Evolutionary conservation across 2,113 vertebrate species (phyloP), one percentile per base, ranked within the genome.

Genomic region (Podiceps cristatus): DNA sequence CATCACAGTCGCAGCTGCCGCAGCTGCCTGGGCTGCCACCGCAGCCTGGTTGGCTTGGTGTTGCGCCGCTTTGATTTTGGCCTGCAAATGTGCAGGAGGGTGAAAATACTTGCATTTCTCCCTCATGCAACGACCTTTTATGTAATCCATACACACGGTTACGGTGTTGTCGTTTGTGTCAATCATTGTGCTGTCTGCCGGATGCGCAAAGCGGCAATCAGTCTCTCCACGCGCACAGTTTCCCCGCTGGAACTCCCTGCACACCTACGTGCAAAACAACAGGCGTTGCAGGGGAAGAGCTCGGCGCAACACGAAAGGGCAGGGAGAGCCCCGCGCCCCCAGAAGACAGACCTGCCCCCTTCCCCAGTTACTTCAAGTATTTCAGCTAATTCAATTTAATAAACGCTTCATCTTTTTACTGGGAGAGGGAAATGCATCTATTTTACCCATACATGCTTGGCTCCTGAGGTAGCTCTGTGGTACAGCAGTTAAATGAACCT

Each of bases 51-150:
- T 99, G 98, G 98, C 99, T 99, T 99, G 99, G 98, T 99, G 99
- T 98, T 99, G 99, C 92, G 99, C 98, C 91, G 99, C 99, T 98
- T 99, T 99, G 98, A 99, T 99, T 99, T 99, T 99, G 98, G 99
- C 99, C 99, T 99, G 99, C 98, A 99, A 99, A 98, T 99, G 99
- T 98, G 99, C 99, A 98, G 99, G 99, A 98, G 99, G 99, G 98
- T 99, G 99, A 99, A 99, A 99, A 99, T 99, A 99, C 98, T 99
- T 99, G 99, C 99, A 99, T 99, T 99, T 99, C 98, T 99, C 99
- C 98, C 99, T 99, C 98, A 99, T 99, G 99, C 99, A 99, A 98
- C 99, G 99, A 98, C 99, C 99, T 99, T 99, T 99, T 98, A 99
- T 99, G 98, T 99, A 99, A 99, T 99, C 99, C 99, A 99, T 99